Evolutionary conservation across 92 coral and sea anemone genomes (phyloP).

Genomic region (Epizoanthus ramosus): DNA sequence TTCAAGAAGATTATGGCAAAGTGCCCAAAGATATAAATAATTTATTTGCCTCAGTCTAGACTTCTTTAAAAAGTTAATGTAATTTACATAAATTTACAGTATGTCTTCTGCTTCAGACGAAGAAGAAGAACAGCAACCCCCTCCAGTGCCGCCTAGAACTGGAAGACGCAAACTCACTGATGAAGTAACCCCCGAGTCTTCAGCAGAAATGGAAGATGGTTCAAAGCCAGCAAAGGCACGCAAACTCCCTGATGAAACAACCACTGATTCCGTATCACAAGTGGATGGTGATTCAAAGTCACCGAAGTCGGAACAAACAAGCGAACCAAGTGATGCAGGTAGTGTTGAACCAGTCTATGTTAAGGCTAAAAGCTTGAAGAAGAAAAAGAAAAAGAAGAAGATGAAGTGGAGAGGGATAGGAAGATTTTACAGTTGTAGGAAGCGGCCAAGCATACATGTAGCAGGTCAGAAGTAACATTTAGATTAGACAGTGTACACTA

Average conservation of each 20-base stretch:
- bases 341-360: neutral
- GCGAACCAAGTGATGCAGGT: constrained; percentile 13
- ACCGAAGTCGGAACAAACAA: constrained; percentile 8
- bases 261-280: constrained; percentile 10
- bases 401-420: constrained; percentile 25
- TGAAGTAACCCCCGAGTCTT: constrained; percentile 40
- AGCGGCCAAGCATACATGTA: neutral
- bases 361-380: constrained; percentile 18
- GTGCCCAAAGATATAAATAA: neutral
- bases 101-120: neutral
- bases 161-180: constrained; percentile 39
- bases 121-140: constrained; percentile 62
- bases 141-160: constrained; percentile 77
- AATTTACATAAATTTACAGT: neutral
- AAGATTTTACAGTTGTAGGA: constrained; percentile 37
- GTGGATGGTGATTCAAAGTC: constrained; percentile 3
- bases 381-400: constrained; percentile 25
- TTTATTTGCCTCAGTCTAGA: neutral
- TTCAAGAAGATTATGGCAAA: too few relatives aligned
- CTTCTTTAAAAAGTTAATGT: neutral
- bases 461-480: constrained; percentile 21
- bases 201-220: constrained; percentile 7
- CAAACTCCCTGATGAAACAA: constrained; percentile 46
- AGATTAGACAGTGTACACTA: neutral
- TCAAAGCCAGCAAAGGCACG: constrained; percentile 26